Evolutionary conservation across 2,797 vertebrate genomes (phyloP).

Genomic region (Oreochromis grahami): DNA sequence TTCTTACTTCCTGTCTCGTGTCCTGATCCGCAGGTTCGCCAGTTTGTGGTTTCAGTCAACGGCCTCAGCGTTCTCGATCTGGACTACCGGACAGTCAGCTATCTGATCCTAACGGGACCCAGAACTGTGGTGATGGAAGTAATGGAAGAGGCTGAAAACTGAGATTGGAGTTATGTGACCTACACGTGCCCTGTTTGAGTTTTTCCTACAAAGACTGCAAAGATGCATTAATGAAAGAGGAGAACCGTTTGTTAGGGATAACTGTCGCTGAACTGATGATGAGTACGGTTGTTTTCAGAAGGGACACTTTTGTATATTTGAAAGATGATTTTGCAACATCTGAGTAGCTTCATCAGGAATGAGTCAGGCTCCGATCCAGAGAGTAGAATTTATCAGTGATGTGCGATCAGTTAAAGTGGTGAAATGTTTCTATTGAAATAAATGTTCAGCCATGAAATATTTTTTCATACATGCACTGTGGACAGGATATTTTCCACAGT

Average conservation of each 20-base stretch:
- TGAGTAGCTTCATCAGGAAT: background rate
- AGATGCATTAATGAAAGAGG: background rate
- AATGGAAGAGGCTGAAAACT: constrained; percentile 86
- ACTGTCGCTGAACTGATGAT: background rate
- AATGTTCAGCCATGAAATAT: background rate
- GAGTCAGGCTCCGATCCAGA: background rate
- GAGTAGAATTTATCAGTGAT: background rate
- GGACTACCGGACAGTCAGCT: constrained; percentile 89
- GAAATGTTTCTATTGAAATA: background rate
- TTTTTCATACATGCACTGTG: fast-evolving
- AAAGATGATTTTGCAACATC: background rate
- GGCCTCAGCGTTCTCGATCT: constrained; percentile 84
- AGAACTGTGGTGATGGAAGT: constrained; percentile 91
- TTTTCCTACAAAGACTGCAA: background rate
- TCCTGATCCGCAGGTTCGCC: constrained; percentile 77
- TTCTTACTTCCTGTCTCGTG: background rate
- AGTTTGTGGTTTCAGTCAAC: constrained; percentile 90
- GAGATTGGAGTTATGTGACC: background rate
- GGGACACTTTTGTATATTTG: background rate
- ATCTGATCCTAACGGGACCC: constrained; percentile 88
- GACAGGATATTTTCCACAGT: background rate
- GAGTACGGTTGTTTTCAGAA: background rate
- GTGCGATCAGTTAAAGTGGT: fast-evolving
- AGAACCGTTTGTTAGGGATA: background rate
- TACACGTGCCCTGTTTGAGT: background rate